phyloP scores from a whole-genome alignment of 2,113 vertebrate genomes.

The Pardalotus punctatus region DNA sequence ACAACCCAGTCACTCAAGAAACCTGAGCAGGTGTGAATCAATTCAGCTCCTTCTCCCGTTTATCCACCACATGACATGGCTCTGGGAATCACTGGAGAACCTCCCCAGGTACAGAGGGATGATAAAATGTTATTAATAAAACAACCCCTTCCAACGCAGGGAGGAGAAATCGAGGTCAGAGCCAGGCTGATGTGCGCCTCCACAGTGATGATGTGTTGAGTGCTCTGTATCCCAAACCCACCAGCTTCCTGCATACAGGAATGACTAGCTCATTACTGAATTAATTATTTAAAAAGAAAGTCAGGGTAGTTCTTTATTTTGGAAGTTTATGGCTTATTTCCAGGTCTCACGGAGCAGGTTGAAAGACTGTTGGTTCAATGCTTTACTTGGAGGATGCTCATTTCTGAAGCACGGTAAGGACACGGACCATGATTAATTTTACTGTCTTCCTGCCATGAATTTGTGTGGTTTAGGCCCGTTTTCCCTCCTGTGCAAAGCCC shows the following conservation, averaged over 20 bases:
- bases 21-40: not conserved
- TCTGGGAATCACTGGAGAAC: not conserved
- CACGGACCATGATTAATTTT: not conserved
- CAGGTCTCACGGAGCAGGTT: fast-evolving
- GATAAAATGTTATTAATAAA: not conserved
- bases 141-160: not conserved
- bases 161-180: not conserved
- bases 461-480: not conserved
- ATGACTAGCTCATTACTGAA: not conserved
- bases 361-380: not conserved
- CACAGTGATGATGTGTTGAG: not conserved
- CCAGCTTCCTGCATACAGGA: not conserved
- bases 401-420: not conserved
- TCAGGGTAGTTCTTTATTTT: not conserved
- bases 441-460: fast-evolving
- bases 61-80: not conserved
- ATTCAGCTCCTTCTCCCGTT: not conserved
- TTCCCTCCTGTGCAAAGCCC: not conserved
- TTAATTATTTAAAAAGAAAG: not conserved
- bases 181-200: not conserved
- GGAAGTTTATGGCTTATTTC: not conserved
- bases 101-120: not conserved
- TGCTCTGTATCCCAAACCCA: not conserved
- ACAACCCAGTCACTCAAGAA: not conserved
- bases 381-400: not conserved